Conservation (phyloP, 2,797 vertebrate genomes). For the Halcyon badia region DNA sequence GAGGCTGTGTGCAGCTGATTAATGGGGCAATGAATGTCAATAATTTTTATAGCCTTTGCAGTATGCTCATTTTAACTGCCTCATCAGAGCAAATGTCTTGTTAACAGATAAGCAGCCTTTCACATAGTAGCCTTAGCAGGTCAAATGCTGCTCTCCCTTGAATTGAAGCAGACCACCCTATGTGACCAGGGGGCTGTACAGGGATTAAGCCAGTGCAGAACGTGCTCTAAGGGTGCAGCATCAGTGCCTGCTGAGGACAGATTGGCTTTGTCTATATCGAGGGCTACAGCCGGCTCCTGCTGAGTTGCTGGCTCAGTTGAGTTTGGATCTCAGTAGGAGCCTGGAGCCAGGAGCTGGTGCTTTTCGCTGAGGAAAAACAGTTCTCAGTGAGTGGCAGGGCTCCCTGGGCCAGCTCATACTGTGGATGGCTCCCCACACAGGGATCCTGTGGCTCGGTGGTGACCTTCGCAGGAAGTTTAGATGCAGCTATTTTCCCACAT, state of each 20-base stretch:
- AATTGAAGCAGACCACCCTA: not conserved
- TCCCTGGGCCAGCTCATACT: fast-evolving
- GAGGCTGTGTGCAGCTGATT: not conserved
- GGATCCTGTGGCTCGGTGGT: not conserved
- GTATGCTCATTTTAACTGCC: not conserved
- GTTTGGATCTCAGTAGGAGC: not conserved
- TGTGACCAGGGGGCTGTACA: not conserved
- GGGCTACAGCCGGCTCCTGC: not conserved
- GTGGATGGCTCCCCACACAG: not conserved
- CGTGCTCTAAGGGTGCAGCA: not conserved
- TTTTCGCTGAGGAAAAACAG: not conserved
- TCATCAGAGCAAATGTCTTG: not conserved
- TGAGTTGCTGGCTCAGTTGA: not conserved
- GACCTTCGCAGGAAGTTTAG: not conserved
- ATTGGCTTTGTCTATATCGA: not conserved
- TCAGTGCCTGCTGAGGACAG: not conserved
- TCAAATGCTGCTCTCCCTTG: not conserved
- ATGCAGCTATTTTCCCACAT: not conserved
- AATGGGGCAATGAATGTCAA: not conserved
- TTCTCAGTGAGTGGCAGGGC: not conserved
- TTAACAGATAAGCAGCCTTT: not conserved
- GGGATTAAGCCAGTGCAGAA: not conserved
- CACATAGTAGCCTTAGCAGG: not conserved
- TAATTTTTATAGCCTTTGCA: not conserved
- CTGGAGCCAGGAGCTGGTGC: slow-evolving; percentile 17